Conservation (phyloP, 2,113 vertebrate genomes). For the Murina feae region DNA sequence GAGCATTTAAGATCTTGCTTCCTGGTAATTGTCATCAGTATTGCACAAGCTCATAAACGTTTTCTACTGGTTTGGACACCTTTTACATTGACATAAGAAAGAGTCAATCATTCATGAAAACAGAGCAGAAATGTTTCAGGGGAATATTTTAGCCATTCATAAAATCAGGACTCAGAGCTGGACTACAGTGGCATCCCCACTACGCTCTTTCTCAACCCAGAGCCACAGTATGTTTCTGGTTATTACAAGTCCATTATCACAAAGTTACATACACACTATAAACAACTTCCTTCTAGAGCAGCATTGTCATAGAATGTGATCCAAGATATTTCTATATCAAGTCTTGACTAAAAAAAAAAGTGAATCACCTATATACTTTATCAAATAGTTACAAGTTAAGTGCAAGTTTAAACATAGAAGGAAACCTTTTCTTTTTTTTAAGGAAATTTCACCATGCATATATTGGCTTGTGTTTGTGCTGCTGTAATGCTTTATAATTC, state of each 20-base stretch:
- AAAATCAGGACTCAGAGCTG: background rate
- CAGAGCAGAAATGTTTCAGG: background rate
- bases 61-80: background rate
- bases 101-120: background rate
- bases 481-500: background rate
- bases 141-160: background rate
- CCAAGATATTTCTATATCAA: background rate
- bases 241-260: background rate
- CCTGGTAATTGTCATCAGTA: background rate
- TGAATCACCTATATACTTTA: background rate
- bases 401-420: background rate
- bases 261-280: background rate
- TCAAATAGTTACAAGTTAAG: background rate
- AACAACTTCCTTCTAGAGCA: background rate
- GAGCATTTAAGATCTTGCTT: background rate
- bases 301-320: background rate
- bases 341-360: background rate
- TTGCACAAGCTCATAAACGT: background rate
- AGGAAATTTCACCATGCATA: background rate
- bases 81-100: background rate
- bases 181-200: background rate
- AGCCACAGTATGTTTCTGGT: rapidly evolving
- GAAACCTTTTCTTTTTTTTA: background rate
- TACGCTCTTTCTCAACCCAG: background rate
- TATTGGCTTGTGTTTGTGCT: background rate